Evolutionary conservation across 1,140 invertebrate species (phyloP).

Genomic region (Orussus abietinus): DNA sequence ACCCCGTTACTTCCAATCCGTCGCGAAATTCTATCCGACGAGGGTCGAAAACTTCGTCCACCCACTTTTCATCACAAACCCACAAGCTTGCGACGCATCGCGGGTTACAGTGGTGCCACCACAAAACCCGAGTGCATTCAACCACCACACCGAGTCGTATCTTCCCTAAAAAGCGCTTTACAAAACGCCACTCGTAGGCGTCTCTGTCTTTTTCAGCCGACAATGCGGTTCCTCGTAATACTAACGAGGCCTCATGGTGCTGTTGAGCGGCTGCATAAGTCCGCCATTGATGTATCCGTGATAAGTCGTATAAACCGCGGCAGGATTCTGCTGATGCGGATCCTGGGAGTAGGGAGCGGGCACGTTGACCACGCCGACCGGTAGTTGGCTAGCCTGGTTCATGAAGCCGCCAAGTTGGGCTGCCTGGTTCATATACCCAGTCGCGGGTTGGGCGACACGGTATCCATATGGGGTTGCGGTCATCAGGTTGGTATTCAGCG

Average conservation of each 20-base stretch:
- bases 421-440: slow-evolving; percentile 72
- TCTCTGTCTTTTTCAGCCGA: too few relatives aligned
- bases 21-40: too few relatives aligned
- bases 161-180: too few relatives aligned
- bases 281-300: slow-evolving; percentile 69
- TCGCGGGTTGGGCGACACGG: slow-evolving; percentile 58
- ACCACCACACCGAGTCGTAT: too few relatives aligned
- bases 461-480: slow-evolving; percentile 63
- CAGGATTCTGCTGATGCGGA: slow-evolving; percentile 69
- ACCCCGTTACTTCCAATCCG: too few relatives aligned
- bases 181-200: too few relatives aligned
- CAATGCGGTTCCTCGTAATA: too few relatives aligned
- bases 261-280: slow-evolving; percentile 66
- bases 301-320: slow-evolving; percentile 69
- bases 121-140: too few relatives aligned
- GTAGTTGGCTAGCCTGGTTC: slow-evolving; percentile 68
- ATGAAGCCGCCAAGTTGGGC: slow-evolving; percentile 68
- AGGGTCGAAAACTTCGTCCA: too few relatives aligned
- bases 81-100: too few relatives aligned
- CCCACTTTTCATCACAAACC: too few relatives aligned
- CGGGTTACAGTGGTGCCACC: too few relatives aligned
- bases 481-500: slow-evolving; percentile 74
- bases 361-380: slow-evolving; percentile 68
- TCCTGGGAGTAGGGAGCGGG: slow-evolving; percentile 57
- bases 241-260: slow-evolving; percentile 63